Evolutionary conservation across 2,797 vertebrate genomes (phyloP), one percentile per base, ranked within the genome.

Genomic region (Parotocinclus haroldoi): DNA sequence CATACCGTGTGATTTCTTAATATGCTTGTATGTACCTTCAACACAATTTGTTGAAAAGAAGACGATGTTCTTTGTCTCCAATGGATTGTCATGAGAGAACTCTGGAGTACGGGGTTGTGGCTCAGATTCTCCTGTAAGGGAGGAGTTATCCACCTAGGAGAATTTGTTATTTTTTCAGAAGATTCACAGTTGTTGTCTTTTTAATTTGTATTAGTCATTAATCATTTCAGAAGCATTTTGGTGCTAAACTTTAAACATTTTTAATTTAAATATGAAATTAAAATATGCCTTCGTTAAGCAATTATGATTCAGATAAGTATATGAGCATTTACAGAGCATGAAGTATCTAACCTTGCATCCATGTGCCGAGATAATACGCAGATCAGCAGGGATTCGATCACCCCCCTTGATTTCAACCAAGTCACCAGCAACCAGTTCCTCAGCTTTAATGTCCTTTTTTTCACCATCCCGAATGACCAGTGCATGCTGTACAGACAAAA

Each of bases 21-120:
- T n/a, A n/a, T n/a, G n/a, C n/a, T 12, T 18, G 10, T 3, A 9
- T 57, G 14, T 81, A 96, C 96, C 96, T 93, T 98, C 96, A 59
- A 98, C 96, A 58, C 96, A 98, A 86, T 98, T 98, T 70, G 95
- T 98, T 13, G 95, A 98, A 76, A 98, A 97, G 85, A 98, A 98
- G 36, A 92, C 96, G 14, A 98, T 94, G 80, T 98, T 98, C 70
- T 92, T 92, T 0, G 96, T 98, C 84, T 98, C 96, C 79, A 98
- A 82, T 0, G 95, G 95, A 80, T 97, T 98, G 52, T 98, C 96
- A 3, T 95, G 92, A 68, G 95, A 94, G 84, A 94, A 95, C 72
- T 98, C 96, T 0, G 95, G 92, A 70, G 93, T 93, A 52, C 95
- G 90, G 10, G 93, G 94, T 69, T 98, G 96, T 9, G 96, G 95